Conservation (phyloP, 2,113 vertebrate species). For the Cryptotis parvus region DNA sequence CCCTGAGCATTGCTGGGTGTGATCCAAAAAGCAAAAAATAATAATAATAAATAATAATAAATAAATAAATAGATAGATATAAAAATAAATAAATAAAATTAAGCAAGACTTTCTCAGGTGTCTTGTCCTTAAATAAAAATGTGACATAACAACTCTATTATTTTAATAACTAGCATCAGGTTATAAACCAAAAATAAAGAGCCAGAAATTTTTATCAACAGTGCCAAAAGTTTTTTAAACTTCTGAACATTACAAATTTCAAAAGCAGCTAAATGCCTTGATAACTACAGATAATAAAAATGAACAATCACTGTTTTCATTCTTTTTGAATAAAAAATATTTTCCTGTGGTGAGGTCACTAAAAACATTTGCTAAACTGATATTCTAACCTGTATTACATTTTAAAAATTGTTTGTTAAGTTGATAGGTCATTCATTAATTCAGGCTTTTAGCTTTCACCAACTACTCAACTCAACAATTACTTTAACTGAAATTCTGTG, state of each 20-base stretch:
- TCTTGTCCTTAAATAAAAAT: neutral
- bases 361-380: neutral
- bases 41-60: too few species aligned
- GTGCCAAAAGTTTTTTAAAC: neutral
- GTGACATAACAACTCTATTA: neutral
- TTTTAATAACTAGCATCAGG: too few species aligned
- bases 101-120: neutral
- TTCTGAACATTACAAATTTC: neutral
- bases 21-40: too few species aligned
- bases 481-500: conserved; percentile 21
- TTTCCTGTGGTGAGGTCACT: neutral
- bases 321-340: neutral
- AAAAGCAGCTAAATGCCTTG: neutral
- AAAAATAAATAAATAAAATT: too few species aligned
- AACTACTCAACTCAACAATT: neutral
- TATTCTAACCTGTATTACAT: neutral
- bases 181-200: too few species aligned
- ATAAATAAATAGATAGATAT: too few species aligned
- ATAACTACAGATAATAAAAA: neutral
- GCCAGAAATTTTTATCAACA: too few species aligned
- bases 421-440: conserved; percentile 21
- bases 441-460: conserved; percentile 10
- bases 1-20: too few species aligned
- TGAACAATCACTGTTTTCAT: neutral
- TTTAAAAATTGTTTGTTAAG: conserved; percentile 43